phyloP scores from a whole-genome alignment of 2,113 vertebrate species.

The Toxotes chatareus region DNA sequence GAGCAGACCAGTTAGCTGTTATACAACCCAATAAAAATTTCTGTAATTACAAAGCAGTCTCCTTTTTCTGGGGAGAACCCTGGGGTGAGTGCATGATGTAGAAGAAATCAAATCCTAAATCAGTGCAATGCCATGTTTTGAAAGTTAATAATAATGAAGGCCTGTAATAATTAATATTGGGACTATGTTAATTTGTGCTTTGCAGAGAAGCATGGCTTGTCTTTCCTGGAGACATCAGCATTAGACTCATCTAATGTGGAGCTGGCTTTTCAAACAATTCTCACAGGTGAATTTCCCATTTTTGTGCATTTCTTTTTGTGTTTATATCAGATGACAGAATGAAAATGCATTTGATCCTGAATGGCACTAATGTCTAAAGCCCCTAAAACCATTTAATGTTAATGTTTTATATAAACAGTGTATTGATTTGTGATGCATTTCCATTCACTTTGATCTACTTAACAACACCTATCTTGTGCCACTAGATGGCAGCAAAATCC shows the following conservation, averaged over 20 bases:
- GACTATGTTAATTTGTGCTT: constrained; percentile 35
- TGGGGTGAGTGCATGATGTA: constrained; percentile 7
- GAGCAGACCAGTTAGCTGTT: background rate
- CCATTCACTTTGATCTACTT: constrained; percentile 1
- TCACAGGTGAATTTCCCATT: constrained; percentile 79
- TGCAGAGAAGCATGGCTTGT: constrained; percentile 87
- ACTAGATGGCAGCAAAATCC: constrained; percentile 83
- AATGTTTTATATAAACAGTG: background rate
- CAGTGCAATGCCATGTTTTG: background rate
- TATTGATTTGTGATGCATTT: constrained; percentile 8
- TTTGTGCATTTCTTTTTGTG: background rate
- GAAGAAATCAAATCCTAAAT: constrained; percentile 5
- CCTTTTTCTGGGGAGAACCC: background rate
- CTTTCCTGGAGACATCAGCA: constrained; percentile 90
- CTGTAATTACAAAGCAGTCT: constrained; percentile 14
- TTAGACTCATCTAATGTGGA: constrained; percentile 91
- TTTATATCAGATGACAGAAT: constrained; percentile 5
- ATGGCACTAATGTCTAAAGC: background rate
- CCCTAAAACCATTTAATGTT: too few relatives aligned
- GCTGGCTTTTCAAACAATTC: constrained; percentile 88
- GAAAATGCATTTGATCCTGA: background rate
- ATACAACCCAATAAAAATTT: background rate
- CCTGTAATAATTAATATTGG: background rate
- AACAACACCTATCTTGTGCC: constrained; percentile 32
- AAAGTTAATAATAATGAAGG: background rate